Evolutionary conservation across 2,888 invertebrate species (phyloP).

Genomic region (Frankliniella intonsa): DNA sequence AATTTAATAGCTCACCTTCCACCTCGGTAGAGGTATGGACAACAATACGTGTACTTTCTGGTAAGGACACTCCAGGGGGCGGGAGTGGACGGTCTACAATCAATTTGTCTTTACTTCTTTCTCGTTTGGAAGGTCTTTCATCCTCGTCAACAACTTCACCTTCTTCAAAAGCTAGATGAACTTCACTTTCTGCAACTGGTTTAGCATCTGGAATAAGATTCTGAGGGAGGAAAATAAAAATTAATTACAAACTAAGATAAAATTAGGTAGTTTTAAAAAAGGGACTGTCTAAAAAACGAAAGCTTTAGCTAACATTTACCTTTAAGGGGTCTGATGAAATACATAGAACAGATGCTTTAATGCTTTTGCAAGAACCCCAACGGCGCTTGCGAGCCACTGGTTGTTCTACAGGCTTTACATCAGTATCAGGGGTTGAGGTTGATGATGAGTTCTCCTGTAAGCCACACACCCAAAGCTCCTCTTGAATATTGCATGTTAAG

Average conservation of each 20-base stretch:
- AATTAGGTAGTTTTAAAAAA: too few species aligned
- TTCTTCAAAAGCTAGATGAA: constrained; percentile 36
- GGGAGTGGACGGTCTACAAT: constrained; percentile 28
- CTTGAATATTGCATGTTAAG: background rate
- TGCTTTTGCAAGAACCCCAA: constrained; percentile 47
- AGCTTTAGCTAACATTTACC: constrained; percentile 42
- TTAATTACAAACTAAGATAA: too few species aligned
- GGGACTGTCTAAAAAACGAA: constrained; percentile 25
- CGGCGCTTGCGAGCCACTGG: constrained; percentile 46
- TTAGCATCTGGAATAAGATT: constrained; percentile 50
- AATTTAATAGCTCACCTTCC: constrained; percentile 29
- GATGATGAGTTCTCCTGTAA: too few species aligned
- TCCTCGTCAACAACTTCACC: background rate
- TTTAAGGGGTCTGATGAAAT: constrained; percentile 71
- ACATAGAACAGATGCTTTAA: constrained; percentile 59
- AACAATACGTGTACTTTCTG: background rate
- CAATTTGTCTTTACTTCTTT: constrained; percentile 33
- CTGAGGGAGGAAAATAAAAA: constrained; percentile 39
- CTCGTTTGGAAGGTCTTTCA: constrained; percentile 32
- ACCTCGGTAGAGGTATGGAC: background rate
- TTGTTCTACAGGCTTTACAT: constrained; percentile 39
- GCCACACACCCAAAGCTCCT: background rate
- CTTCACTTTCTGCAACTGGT: constrained; percentile 44
- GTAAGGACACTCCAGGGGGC: background rate
- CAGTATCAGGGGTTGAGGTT: too few species aligned